Evolutionary conservation across 2,113 vertebrate genomes (phyloP).

Genomic region (Fregetta grallaria): DNA sequence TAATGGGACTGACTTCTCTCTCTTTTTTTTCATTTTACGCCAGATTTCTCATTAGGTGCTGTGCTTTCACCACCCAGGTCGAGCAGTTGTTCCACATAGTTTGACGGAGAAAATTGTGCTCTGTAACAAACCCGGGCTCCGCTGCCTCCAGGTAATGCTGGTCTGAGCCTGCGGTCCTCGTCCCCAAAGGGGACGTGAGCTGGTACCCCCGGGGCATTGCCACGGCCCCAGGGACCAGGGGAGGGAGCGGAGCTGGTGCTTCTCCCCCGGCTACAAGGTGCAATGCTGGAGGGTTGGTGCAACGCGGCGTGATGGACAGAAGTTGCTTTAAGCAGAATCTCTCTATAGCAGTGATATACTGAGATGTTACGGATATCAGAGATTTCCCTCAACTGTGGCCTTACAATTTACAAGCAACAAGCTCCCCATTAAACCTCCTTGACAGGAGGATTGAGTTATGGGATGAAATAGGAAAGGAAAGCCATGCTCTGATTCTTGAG

Average conservation of each 20-base stretch:
- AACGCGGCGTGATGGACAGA: accelerated
- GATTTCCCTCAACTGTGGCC: not conserved
- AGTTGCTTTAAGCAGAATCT: not conserved
- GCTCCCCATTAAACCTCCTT: not conserved
- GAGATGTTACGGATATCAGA: not conserved
- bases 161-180: accelerated
- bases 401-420: not conserved
- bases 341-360: not conserved
- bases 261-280: accelerated
- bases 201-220: accelerated
- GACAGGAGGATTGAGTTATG: accelerated
- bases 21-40: not conserved
- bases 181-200: not conserved
- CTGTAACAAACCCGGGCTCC: accelerated
- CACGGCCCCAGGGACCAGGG: accelerated
- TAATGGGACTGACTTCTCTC: not conserved
- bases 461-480: not conserved
- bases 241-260: not conserved
- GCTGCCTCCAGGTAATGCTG: accelerated
- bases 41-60: not conserved
- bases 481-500: not conserved
- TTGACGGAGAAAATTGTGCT: not conserved
- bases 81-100: not conserved
- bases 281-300: not conserved
- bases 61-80: not conserved